Evolutionary conservation across 2,797 vertebrate species (phyloP).

Genomic region (Limosa lapponica): DNA sequence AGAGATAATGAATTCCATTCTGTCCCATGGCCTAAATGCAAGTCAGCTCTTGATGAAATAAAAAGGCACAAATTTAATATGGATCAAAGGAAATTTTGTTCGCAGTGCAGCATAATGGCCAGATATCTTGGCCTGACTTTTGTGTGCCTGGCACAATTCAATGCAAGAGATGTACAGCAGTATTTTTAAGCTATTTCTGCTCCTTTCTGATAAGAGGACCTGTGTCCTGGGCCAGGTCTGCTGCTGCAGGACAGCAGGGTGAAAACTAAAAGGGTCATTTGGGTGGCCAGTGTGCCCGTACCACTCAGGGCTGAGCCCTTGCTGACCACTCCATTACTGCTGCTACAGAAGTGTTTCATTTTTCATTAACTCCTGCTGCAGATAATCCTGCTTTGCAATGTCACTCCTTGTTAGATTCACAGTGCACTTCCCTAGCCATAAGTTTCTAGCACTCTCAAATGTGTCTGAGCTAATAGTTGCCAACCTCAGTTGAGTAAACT

Average conservation of each 20-base stretch:
- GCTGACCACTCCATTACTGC: background rate
- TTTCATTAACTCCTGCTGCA: background rate
- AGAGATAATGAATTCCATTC: constrained; percentile 33
- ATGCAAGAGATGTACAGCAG: background rate
- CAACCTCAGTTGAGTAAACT: constrained; percentile 36
- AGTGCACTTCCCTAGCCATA: background rate
- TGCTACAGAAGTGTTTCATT: background rate
- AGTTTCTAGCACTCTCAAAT: constrained; percentile 30
- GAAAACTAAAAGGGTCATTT: background rate
- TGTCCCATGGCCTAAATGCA: constrained; percentile 6
- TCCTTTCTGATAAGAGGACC: background rate
- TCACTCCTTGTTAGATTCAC: background rate
- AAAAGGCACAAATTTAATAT: constrained; percentile 50
- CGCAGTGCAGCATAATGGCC: background rate
- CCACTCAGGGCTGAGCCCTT: background rate
- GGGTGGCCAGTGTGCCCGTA: background rate
- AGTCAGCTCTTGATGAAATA: constrained; percentile 54
- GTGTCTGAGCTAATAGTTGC: constrained; percentile 17
- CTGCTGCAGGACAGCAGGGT: background rate
- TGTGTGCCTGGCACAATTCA: background rate
- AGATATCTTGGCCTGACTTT: constrained; percentile 15
- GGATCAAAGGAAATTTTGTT: constrained; percentile 33
- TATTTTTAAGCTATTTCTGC: background rate
- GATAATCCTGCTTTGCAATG: background rate
- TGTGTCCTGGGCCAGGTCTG: background rate